These are phyloP conservation scores for Eupithecia subfuscata DNA, from an alignment of 2,888 invertebrate genomes.

Conservation along the genomic window DNA sequence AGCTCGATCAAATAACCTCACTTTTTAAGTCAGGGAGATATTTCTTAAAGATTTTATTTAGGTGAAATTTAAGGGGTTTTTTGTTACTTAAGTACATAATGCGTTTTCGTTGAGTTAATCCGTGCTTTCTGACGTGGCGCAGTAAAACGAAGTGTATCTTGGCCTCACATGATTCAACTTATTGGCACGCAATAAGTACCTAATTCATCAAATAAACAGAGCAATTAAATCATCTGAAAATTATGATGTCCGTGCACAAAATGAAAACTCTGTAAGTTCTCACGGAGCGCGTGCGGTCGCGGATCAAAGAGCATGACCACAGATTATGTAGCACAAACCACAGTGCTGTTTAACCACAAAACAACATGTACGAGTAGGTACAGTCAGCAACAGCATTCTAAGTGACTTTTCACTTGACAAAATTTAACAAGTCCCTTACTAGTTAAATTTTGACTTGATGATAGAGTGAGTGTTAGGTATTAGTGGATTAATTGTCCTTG, in stretches of 20 bases:
- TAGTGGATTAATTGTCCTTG: not conserved
- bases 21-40: no score
- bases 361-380: not conserved
- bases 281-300: conserved; percentile 49
- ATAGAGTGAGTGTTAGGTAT: not conserved
- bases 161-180: not conserved
- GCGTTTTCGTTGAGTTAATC: no score
- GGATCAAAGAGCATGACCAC: conserved; percentile 52
- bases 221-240: not conserved
- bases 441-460: not conserved
- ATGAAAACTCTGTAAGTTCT: conserved; percentile 28
- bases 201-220: not conserved
- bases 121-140: not conserved
- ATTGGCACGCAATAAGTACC: not conserved
- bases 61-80: no score
- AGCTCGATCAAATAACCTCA: no score
- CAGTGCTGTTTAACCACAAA: conserved; percentile 9
- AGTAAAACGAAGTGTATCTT: not conserved
- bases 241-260: not conserved
- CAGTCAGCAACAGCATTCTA: not conserved
- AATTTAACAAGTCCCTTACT: not conserved
- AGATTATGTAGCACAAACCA: conserved; percentile 29
- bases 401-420: not conserved
- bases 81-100: no score
- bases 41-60: no score